Evolutionary conservation across 2,113 vertebrate species (phyloP), one percentile per base, ranked within the genome.

Genomic region (Sylvietta virens): DNA sequence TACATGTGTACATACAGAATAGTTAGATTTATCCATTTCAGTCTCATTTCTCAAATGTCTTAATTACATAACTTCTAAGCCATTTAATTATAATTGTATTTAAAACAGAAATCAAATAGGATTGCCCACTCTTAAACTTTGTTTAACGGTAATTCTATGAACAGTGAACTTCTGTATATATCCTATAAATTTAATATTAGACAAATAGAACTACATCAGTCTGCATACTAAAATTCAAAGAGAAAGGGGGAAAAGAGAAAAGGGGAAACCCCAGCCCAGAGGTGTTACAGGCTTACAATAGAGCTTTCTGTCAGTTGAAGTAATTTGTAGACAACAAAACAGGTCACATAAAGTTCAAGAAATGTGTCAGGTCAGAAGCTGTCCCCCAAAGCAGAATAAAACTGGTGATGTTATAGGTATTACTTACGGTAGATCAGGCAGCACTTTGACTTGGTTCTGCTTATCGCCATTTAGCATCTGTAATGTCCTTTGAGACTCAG

Each of bases 381-480:
- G 92, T 95, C 93, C 92, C 97, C 92, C 82, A 92, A 92, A 98
- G 97, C 96, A 97, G 84, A 96, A 97, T 88, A 90, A 69, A 95
- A 93, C 77, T 78, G 84, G 81, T 95, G 95, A 97, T 97, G 96
- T 96, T 81, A 94, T 89, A 95, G 92, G 92, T 85, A 97, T 97
- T 97, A 98, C 98, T 98, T 96, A 99, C 99, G 97, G 97, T 96
- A 97, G 96, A 96, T 97, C 95, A 86, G 96, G 95, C 97, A 96
- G 96, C 79, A 93, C 96, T 96, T 97, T 96, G 48, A 95, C 94
- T 95, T 97, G 98, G 92, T 97, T 98, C 90, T 95, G 98, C 92
- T 97, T 98, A 84, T 96, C 90, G 84, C 98, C 97, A 96, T 97
- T 98, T 97, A 98, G 91, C 95, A 98, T 97, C 64, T 97, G 95